Percentiles rank a stretch among this genome's conserved stretches.
phyloP scores from a whole-genome alignment of 2,888 invertebrate species.

The Ephialtes manifestator region DNA sequence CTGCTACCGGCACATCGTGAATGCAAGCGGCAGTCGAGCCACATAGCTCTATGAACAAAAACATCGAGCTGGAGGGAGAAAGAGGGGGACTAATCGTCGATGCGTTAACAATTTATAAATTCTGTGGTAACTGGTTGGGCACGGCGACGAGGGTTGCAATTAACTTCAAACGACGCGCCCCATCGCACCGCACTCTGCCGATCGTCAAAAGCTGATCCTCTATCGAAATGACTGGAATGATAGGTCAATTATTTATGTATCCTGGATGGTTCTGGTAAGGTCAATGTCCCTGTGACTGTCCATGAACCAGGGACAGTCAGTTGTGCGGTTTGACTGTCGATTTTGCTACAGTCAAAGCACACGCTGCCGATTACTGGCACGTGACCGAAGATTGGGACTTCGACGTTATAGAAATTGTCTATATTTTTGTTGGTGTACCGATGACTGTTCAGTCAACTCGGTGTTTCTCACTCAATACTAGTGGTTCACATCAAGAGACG shows the following conservation, averaged over 20 bases:
- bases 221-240: slow-evolving; percentile 21
- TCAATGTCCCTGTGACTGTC: not conserved
- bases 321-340: too few species aligned
- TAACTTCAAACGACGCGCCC: slow-evolving; percentile 54
- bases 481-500: not conserved
- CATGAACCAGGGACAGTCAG: not conserved
- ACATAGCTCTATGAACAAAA: slow-evolving; percentile 2
- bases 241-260: slow-evolving; percentile 39
- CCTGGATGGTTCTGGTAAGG: not conserved
- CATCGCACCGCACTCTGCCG: slow-evolving; percentile 13
- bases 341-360: too few species aligned
- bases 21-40: slow-evolving; percentile 3
- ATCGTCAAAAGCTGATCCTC: slow-evolving; percentile 44
- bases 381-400: too few species aligned
- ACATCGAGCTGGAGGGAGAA: not conserved
- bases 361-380: too few species aligned
- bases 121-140: slow-evolving; percentile 30
- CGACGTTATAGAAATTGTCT: too few species aligned
- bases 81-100: slow-evolving; percentile 25
- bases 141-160: slow-evolving; percentile 53
- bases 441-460: not conserved
- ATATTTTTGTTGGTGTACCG: not conserved
- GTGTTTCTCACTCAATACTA: not conserved
- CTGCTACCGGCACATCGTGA: slow-evolving; percentile 47
- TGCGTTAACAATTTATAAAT: slow-evolving; percentile 67